These are phyloP conservation scores for Eretmochelys imbricata DNA, from an alignment of 2,113 vertebrate genomes.

Conservation along the genomic window DNA sequence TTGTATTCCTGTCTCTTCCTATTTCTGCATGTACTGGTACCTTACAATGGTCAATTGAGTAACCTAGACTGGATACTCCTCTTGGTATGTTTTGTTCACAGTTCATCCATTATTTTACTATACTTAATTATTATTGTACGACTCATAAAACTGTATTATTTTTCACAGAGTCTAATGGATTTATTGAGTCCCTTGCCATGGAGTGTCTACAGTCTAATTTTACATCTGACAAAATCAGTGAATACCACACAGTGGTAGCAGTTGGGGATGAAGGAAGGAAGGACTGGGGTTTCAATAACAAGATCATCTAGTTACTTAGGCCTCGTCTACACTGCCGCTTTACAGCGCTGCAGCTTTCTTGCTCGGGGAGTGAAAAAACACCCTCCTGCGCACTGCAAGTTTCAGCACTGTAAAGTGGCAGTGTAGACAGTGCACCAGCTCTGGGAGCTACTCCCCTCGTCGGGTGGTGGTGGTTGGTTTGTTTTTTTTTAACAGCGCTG, in stretches of 20 bases:
- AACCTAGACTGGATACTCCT: background rate
- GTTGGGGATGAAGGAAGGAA: background rate
- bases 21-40: background rate
- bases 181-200: background rate
- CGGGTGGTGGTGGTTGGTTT: too few relatives aligned
- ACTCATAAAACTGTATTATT: background rate
- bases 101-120: background rate
- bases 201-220: background rate
- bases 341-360: too few relatives aligned
- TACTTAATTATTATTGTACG: too few relatives aligned
- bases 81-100: background rate
- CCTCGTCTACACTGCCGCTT: too few relatives aligned
- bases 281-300: background rate
- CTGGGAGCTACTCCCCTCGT: too few relatives aligned
- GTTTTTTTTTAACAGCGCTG: too few relatives aligned
- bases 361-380: too few relatives aligned
- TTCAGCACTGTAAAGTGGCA: too few relatives aligned
- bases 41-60: background rate
- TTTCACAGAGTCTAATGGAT: background rate
- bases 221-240: fast-evolving
- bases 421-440: too few relatives aligned
- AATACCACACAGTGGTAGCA: background rate
- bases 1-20: background rate
- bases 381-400: too few relatives aligned
- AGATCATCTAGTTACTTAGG: fast-evolving